phyloP scores from a whole-genome alignment of 1,140 invertebrate genomes.

The Tribolium castaneum region DNA sequence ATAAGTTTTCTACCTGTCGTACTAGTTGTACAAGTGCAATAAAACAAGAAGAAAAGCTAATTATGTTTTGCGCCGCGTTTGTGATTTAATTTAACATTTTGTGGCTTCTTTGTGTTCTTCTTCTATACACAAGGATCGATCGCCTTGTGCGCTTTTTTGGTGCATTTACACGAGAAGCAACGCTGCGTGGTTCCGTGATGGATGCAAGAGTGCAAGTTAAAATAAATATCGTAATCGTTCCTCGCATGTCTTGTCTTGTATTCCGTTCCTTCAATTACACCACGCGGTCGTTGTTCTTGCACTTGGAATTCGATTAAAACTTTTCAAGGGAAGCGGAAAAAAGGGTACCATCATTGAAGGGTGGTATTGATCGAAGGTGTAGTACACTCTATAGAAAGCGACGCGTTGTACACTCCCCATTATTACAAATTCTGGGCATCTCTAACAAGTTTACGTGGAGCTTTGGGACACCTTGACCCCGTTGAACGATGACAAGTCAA shows the following conservation, averaged over 20 bases:
- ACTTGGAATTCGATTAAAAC: constrained; percentile 3
- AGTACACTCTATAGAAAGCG: constrained; percentile 8
- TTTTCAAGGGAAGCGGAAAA: background rate
- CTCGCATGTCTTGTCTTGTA: background rate
- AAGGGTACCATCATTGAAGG: constrained; percentile 19
- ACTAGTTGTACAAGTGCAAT: background rate
- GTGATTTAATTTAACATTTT: background rate
- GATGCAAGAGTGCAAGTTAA: constrained; percentile 8
- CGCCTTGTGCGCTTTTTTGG: background rate
- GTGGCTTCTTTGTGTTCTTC: background rate
- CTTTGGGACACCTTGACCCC: background rate
- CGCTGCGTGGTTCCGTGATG: constrained; percentile 11
- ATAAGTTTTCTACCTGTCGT: background rate
- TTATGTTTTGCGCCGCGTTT: no score
- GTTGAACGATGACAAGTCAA: background rate
- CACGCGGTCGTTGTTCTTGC: constrained; percentile 11
- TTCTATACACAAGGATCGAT: background rate
- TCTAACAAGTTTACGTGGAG: background rate
- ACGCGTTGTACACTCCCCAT: constrained; percentile 13
- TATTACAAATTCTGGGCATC: background rate
- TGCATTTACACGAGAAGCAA: background rate
- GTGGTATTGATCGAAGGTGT: constrained; percentile 22
- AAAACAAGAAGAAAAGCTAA: no score
- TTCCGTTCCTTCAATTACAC: constrained; percentile 30
- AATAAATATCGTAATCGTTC: constrained; percentile 28